phyloP scores from a whole-genome alignment of 2,113 vertebrate genomes.

The Ranitomeya variabilis region DNA sequence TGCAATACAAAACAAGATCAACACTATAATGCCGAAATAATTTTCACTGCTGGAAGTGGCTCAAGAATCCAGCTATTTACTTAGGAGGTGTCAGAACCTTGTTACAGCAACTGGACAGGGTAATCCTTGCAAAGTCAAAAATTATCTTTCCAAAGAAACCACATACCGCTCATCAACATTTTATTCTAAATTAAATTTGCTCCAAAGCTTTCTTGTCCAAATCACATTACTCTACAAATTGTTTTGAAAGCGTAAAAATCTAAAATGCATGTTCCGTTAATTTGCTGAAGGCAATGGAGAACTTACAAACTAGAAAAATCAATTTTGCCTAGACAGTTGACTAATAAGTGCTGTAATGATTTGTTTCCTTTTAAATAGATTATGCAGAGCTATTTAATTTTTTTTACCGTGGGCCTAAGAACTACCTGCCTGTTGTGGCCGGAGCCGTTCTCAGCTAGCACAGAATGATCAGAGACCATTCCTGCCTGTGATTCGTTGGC shows the following conservation, averaged over 20 bases:
- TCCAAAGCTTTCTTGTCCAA: not conserved
- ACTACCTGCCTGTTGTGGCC: too few relatives aligned
- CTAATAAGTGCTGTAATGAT: too few relatives aligned
- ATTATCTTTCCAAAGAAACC: not conserved
- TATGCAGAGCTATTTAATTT: too few relatives aligned
- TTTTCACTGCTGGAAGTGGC: constrained; percentile 67
- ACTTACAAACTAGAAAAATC: not conserved
- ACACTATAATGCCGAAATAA: constrained; percentile 65
- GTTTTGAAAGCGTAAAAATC: not conserved
- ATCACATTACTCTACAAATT: not conserved
- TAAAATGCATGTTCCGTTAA: not conserved
- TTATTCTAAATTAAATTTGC: not conserved
- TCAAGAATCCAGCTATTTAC: constrained; percentile 74
- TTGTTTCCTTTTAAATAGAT: too few relatives aligned
- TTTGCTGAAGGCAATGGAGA: not conserved
- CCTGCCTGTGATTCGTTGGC: too few relatives aligned
- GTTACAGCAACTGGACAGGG: constrained; percentile 12
- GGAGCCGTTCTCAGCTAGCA: too few relatives aligned
- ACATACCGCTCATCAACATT: not conserved
- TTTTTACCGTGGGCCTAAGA: too few relatives aligned
- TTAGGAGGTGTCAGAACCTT: constrained; percentile 58
- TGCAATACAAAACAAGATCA: constrained; percentile 58
- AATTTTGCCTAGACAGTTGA: not conserved
- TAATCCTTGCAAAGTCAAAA: constrained; percentile 8
- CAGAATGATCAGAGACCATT: too few relatives aligned